A percentile compares a stretch with the other conserved stretches of the same genome.
Conservation (phyloP, 2,113 vertebrate genomes). For the Dolichotis patagonum region DNA sequence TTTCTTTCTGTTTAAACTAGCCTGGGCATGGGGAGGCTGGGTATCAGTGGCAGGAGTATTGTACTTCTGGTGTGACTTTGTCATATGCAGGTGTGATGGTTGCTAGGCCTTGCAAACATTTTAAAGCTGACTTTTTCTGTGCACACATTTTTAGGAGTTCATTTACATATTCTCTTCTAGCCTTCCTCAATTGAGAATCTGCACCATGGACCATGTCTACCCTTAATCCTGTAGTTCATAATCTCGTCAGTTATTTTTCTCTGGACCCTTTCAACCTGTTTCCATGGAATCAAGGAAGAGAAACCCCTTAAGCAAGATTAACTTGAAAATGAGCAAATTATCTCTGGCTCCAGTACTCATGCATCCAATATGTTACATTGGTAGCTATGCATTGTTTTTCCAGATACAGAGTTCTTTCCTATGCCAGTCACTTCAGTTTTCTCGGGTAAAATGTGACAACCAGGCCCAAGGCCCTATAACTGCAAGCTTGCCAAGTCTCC, state of each 20-base stretch:
- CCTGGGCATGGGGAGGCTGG: neutral
- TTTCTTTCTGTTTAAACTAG: neutral
- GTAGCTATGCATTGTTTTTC: neutral
- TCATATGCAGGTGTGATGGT: neutral
- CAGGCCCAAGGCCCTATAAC: neutral
- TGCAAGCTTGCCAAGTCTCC: neutral
- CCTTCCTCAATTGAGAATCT: too few relatives aligned
- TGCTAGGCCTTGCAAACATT: neutral
- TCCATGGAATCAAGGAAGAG: neutral
- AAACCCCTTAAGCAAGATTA: neutral
- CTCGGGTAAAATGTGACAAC: neutral
- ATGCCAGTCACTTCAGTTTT: neutral
- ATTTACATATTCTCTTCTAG: neutral
- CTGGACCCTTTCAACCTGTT: neutral
- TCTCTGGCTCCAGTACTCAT: neutral
- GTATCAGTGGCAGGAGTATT: neutral
- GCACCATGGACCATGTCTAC: neutral
- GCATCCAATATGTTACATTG: neutral
- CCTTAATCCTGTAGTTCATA: neutral
- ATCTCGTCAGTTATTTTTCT: neutral
- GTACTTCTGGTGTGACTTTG: accelerated
- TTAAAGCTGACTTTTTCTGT: neutral
- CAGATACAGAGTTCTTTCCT: neutral
- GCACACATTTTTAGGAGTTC: neutral
- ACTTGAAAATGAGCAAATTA: neutral